Evolutionary conservation across 2,113 vertebrate genomes (phyloP).

Genomic region (Pipra filicauda): DNA sequence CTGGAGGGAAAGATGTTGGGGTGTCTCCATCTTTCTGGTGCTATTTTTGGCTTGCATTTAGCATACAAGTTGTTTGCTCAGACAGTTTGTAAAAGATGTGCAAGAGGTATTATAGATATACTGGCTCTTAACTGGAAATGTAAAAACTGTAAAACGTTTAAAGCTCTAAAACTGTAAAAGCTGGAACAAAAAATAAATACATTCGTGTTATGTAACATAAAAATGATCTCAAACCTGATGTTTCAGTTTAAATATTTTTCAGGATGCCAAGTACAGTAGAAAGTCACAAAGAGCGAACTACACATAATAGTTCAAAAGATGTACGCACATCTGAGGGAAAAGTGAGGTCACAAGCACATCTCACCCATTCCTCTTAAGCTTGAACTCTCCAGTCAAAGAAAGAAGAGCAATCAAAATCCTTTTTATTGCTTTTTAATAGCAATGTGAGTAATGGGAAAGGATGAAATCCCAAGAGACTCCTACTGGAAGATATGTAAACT

Average conservation of each 20-base stretch:
- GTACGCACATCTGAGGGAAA: not conserved
- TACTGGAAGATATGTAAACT: not conserved
- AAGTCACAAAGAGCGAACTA: not conserved
- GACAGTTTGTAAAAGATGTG: not conserved
- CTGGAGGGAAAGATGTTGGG: not conserved
- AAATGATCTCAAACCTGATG: not conserved
- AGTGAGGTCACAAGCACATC: not conserved
- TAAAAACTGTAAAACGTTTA: not conserved
- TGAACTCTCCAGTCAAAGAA: not conserved
- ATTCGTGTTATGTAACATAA: not conserved
- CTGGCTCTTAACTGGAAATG: not conserved
- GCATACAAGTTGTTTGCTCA: not conserved
- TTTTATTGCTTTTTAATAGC: not conserved
- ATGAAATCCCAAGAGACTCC: not conserved
- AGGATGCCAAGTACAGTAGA: not conserved
- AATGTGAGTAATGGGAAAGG: not conserved
- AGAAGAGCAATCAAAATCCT: not conserved
- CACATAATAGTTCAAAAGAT: not conserved
- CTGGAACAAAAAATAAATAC: not conserved
- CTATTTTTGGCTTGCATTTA: constrained; percentile 11
- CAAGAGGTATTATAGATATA: not conserved
- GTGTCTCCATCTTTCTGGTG: not conserved
- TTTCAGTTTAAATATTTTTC: not conserved
- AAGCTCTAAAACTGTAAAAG: not conserved
- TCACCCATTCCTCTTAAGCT: not conserved